Base-by-base conservation (phyloP, 2,797 vertebrate genomes). In the Chloroceryle amazona region DNA sequence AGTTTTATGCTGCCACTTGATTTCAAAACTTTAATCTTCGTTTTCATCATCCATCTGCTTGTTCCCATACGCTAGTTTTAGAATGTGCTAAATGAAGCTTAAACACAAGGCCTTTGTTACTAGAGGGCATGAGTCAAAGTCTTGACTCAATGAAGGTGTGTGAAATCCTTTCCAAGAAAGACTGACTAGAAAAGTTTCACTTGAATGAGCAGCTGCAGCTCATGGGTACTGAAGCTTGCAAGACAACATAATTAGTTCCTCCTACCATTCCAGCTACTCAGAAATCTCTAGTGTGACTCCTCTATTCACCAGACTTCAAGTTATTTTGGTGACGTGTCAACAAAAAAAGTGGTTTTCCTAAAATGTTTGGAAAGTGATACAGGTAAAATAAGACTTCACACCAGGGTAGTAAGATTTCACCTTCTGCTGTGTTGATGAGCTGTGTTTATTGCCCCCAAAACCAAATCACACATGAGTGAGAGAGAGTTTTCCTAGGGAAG, bases 1-100 rank as follows among this genome's bases (percentile, higher is more conserved):
- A 85, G 63, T 90, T 90, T 85, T 89, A 47, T 58, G 62, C 37
- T 51, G 42, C 54, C 13, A 26, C 67, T 87, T 0, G 7, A 71
- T 81, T 93, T 71, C 81, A 92, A 87, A 92, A 95, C 94, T 90
- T 90, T 90, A 93, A 93, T 96, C 88, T 92, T 93, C 1, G 0
- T 96, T 95, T 95, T 92, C 94, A 72, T 95, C 94, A 86, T 91
- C 90, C 93, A 88, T 93, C 94, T 95, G 96, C 89, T 94, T 92
- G 90, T 92, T 92, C 81, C 73, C 70, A 75, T 95, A 86, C 10
- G 2, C 96, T 94, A 89, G 73, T 92, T 84, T 90, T 62, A 88
- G 81, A 97, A 95, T 89, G 92, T 90, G 96, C 91, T 94, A 93
- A 96, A 95, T 97, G 90, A 96, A 96, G 95, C 87, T 94, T 93